These are phyloP conservation scores for Brachystomella parvula DNA, from an alignment of 1,140 invertebrate genomes.

Conservation along the genomic window DNA sequence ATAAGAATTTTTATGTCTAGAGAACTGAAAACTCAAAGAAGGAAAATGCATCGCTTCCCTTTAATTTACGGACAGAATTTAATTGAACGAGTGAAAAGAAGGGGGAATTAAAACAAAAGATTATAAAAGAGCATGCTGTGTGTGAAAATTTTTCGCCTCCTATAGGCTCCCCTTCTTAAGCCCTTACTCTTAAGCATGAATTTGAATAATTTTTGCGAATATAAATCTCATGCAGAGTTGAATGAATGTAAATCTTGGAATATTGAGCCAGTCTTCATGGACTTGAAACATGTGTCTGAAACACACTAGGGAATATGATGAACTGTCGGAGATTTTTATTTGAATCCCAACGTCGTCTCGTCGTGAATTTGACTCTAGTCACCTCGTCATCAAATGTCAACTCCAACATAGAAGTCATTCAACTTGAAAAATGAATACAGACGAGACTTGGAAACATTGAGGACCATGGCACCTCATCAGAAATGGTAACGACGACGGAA, in stretches of 20 bases:
- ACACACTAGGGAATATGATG: background rate
- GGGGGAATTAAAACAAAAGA: background rate
- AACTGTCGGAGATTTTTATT: background rate
- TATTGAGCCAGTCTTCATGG: background rate
- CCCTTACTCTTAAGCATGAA: too few species aligned
- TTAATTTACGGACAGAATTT: too few species aligned
- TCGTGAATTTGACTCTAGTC: background rate
- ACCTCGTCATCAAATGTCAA: too few species aligned
- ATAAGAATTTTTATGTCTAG: slow-evolving; percentile 10
- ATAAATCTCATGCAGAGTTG: background rate
- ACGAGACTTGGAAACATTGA: too few species aligned
- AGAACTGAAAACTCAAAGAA: background rate
- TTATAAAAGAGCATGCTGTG: background rate
- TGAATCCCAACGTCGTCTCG: background rate
- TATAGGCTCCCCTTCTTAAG: background rate
- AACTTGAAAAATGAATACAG: too few species aligned
- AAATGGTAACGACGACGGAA: too few species aligned
- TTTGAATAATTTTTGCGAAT: background rate
- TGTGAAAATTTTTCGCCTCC: background rate
- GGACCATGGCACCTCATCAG: too few species aligned
- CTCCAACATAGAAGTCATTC: too few species aligned
- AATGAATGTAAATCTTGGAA: background rate
- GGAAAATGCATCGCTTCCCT: background rate
- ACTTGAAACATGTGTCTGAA: background rate
- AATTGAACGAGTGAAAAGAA: background rate